These are phyloP conservation scores for Datnioides undecimradiatus DNA, from an alignment of 2,113 vertebrate species.

Conservation along the genomic window DNA sequence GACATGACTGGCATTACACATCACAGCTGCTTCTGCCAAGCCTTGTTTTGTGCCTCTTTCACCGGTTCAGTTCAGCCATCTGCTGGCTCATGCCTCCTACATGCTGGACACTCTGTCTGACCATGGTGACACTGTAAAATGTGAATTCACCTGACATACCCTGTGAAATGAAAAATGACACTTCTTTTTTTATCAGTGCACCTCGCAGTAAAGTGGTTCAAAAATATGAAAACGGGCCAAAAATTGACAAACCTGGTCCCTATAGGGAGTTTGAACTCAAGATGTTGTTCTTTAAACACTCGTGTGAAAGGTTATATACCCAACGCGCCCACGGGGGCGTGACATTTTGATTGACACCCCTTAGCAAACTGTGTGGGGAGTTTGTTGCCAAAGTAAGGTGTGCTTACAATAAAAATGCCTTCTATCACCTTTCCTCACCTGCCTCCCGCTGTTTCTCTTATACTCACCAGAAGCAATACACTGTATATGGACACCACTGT, in stretches of 20 bases:
- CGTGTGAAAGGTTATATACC: constrained; percentile 29
- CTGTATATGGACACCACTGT: background rate
- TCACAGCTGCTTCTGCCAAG: constrained; percentile 17
- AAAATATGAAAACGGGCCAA: background rate
- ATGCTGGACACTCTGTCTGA: constrained; percentile 5
- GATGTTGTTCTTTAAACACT: constrained; percentile 27
- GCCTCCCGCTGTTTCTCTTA: background rate
- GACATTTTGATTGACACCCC: constrained; percentile 50
- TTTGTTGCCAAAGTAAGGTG: constrained; percentile 23
- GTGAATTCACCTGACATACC: background rate
- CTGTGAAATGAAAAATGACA: constrained; percentile 15
- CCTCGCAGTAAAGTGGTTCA: constrained; percentile 7
- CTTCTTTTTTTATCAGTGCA: background rate
- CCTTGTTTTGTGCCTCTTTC: constrained; percentile 30
- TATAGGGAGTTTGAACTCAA: constrained; percentile 26
- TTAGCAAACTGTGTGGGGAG: constrained; percentile 10
- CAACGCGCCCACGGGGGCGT: background rate
- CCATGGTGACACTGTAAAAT: constrained; percentile 25
- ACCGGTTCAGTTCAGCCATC: background rate
- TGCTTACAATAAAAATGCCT: background rate
- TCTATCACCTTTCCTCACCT: background rate
- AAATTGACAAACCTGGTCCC: constrained; percentile 2
- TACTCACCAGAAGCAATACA: constrained; percentile 3
- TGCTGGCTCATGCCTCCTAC: constrained; percentile 15
- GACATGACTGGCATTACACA: constrained; percentile 22